phyloP scores from a whole-genome alignment of 2,113 vertebrate genomes.

The Cnemophilus loriae region DNA sequence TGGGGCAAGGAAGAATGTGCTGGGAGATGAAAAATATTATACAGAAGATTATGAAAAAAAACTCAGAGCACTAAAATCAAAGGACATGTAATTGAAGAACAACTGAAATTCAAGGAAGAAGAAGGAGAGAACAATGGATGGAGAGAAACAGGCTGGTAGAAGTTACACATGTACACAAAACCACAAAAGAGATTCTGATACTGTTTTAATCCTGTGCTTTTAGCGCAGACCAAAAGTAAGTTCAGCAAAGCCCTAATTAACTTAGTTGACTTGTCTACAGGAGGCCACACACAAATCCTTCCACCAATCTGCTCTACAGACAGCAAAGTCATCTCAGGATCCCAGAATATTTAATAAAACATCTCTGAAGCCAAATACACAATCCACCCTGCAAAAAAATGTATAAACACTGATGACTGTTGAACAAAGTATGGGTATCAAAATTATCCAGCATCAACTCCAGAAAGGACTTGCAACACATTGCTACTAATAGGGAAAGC shows the following conservation, averaged over 20 bases:
- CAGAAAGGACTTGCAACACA: background rate
- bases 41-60: background rate
- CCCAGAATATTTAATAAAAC: slow-evolving; percentile 17
- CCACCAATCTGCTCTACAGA: background rate
- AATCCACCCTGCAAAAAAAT: slow-evolving; percentile 18
- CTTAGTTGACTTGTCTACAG: background rate
- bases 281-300: background rate
- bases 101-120: background rate
- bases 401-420: background rate
- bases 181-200: background rate
- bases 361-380: slow-evolving; percentile 18
- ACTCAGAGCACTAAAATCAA: background rate
- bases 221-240: background rate
- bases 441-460: background rate
- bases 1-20: background rate
- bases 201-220: background rate
- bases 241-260: background rate
- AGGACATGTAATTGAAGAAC: background rate
- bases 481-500: background rate
- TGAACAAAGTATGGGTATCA: background rate
- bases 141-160: background rate
- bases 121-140: background rate
- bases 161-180: background rate
- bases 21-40: background rate
- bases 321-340: slow-evolving; percentile 11